phyloP scores from a whole-genome alignment of 2,888 invertebrate species.

The Cephus rjabovi region DNA sequence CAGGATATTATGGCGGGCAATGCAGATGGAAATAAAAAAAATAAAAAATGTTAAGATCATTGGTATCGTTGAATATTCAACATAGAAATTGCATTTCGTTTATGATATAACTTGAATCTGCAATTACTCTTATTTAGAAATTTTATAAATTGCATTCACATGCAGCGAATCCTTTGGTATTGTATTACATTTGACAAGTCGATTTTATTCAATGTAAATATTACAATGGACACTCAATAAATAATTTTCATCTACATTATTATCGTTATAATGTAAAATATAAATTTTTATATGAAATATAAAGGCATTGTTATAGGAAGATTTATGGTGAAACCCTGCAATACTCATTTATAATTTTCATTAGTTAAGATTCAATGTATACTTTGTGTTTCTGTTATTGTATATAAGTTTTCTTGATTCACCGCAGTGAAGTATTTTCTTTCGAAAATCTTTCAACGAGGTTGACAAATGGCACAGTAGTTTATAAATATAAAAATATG shows the following conservation, averaged over 20 bases:
- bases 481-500: neutral
- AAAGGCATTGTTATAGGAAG: neutral
- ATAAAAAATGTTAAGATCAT: conserved; percentile 7
- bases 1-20: conserved; percentile 30
- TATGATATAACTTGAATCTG: no score
- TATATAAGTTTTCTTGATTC: neutral
- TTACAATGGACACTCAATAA: conserved; percentile 22
- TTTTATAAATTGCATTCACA: neutral
- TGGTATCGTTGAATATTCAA: neutral
- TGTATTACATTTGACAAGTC: neutral
- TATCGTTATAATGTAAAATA: neutral
- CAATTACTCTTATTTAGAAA: neutral
- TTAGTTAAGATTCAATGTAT: neutral
- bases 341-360: neutral
- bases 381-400: neutral
- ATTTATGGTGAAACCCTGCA: neutral
- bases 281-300: neutral
- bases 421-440: neutral
- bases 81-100: neutral
- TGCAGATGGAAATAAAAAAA: conserved; percentile 23
- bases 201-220: conserved; percentile 20
- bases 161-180: neutral
- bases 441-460: neutral
- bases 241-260: conserved; percentile 8
- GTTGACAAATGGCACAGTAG: neutral